These are phyloP conservation scores for Sinhomidia bicolor DNA, from an alignment of 2,888 invertebrate species.

Conservation along the genomic window DNA sequence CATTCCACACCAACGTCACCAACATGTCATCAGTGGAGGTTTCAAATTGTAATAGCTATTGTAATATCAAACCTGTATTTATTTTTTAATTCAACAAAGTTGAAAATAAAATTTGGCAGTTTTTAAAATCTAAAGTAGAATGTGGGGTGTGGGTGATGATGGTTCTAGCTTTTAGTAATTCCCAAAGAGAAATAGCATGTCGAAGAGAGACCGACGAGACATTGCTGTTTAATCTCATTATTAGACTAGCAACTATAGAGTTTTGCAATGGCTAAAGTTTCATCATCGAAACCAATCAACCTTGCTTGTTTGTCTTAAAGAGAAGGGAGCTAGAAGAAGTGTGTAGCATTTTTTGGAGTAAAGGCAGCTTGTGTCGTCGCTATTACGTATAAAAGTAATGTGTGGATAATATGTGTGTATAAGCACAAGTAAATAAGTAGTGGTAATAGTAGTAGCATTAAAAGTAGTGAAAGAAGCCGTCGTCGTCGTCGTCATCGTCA, in stretches of 20 bases:
- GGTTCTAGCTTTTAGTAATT: too few species aligned
- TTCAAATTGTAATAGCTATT: too few species aligned
- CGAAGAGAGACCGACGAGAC: slow-evolving; percentile 10
- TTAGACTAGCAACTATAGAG: slow-evolving; percentile 65
- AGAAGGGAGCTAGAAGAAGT: neutral
- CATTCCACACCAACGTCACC: too few species aligned
- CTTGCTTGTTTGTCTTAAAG: slow-evolving; percentile 68
- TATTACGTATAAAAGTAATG: too few species aligned
- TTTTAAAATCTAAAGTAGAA: too few species aligned
- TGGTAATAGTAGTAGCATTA: neutral
- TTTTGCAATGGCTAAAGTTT: slow-evolving; percentile 68
- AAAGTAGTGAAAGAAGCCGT: neutral
- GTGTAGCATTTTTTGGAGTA: slow-evolving; percentile 16
- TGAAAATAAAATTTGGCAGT: too few species aligned
- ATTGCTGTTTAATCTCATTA: slow-evolving; percentile 68
- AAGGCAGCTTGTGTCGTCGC: too few species aligned
- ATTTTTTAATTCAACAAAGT: too few species aligned
- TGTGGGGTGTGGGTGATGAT: too few species aligned
- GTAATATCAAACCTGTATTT: too few species aligned
- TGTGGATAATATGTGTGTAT: neutral
- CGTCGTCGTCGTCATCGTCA: neutral
- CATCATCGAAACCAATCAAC: slow-evolving; percentile 72
- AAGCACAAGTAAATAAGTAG: neutral
- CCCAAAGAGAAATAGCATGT: too few species aligned
- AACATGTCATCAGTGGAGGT: too few species aligned